Evolutionary conservation across 2,888 invertebrate species (phyloP), one percentile per base, ranked within the genome.

Genomic region (Meandrusa payeni): DNA sequence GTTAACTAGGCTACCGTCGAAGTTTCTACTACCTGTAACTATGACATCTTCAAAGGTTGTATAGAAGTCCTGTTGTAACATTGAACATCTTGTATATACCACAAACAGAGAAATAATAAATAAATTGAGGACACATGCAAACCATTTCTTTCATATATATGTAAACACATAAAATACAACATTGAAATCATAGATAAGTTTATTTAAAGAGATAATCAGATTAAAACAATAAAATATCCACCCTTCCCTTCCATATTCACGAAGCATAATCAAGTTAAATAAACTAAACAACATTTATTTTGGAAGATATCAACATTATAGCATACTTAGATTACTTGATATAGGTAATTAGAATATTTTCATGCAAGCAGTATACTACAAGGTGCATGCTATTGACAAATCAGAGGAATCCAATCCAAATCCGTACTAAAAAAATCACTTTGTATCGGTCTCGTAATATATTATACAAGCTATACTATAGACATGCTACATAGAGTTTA

Each of bases 251-350:
- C 56, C 43, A 64, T 59, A 51, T 59, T 79, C 68, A 63, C 65
- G 62, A 57, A 67, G 43, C 58, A 69, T 28, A 12, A 38, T 28
- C 52, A 49, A 62, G 52, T 55, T 65, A 71, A 63, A 76, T 70
- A 76, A 69, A 74, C 69, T 76, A 71, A 69, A 76, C 60, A 77
- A 80, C 86, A 87, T 87, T 87, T 86, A 87, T 86, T 87, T 87
- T 87, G 87, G 87, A 87, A 87, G 87, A 85, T 76, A 76, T 59
- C 57, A 68, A 66, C 48, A 47, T 51, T 43, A 55, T 49, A 57
- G 51, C 53, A 73, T 72, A 75, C 64, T 54, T 57, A 72, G 55
- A 54, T 57, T 55, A 49, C 52, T 64, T 56, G 49, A 63, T 57
- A 71, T 54, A 63, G 56, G 64, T 60, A 55, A 63, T 59, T 61